phyloP scores from a whole-genome alignment of 92 coral and sea anemone genomes.

The Galaxea fascicularis region DNA sequence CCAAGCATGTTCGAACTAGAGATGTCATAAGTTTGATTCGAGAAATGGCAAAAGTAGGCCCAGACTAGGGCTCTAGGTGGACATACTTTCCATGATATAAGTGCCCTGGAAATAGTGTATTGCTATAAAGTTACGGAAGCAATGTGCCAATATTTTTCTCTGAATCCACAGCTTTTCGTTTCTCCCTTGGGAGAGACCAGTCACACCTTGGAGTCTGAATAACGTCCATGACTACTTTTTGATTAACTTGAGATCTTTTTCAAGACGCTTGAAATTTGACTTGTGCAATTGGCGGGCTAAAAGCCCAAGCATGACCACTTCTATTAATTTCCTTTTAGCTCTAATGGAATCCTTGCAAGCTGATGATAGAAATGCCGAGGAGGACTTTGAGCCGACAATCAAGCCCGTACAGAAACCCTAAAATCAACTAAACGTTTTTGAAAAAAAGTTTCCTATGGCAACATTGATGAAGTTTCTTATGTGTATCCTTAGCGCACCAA shows the following conservation, averaged over 20 bases:
- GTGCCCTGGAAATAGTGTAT: too few species aligned
- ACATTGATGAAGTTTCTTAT: not conserved
- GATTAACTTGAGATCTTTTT: slow-evolving; percentile 1
- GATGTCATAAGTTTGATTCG: not conserved
- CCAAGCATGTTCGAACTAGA: not conserved
- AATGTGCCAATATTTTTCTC: too few species aligned
- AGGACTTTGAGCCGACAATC: slow-evolving; percentile 13
- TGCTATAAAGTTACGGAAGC: too few species aligned
- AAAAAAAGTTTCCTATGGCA: not conserved
- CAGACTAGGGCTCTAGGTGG: too few species aligned
- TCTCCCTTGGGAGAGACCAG: not conserved
- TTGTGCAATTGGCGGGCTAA: not conserved
- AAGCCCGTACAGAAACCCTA: not conserved
- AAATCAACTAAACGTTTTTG: not conserved
- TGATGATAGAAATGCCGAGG: slow-evolving; percentile 16
- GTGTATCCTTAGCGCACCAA: slow-evolving; percentile 19
- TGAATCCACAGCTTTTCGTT: not conserved
- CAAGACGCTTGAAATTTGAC: not conserved
- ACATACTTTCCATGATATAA: too few species aligned
- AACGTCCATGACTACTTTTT: not conserved
- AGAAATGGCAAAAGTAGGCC: not conserved
- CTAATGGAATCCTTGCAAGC: not conserved
- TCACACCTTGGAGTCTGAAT: not conserved
- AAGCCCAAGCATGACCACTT: not conserved
- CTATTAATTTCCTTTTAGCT: not conserved